Evolutionary conservation across 1,140 invertebrate genomes (phyloP).

Genomic region (Bombyx mandarina): DNA sequence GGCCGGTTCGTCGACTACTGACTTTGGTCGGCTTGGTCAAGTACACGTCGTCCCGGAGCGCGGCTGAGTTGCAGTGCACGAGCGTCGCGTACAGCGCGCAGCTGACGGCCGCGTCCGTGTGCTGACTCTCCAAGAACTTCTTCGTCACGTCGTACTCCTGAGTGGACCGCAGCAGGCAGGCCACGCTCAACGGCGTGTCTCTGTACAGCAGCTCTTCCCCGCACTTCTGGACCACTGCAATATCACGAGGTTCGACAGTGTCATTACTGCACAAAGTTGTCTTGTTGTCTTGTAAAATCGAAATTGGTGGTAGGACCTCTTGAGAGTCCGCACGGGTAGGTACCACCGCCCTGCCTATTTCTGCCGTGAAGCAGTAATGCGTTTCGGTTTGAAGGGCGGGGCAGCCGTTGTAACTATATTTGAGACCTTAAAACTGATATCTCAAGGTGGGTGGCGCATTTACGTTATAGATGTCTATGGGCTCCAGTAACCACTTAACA

Average conservation of each 20-base stretch:
- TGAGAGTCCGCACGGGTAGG: too few relatives aligned
- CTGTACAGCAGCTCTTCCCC: constrained; percentile 35
- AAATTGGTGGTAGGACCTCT: too few relatives aligned
- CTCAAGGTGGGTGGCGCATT: too few relatives aligned
- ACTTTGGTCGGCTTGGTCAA: constrained; percentile 21
- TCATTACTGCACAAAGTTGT: neutral
- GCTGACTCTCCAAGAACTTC: constrained; percentile 1
- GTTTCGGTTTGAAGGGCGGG: too few relatives aligned
- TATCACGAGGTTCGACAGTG: neutral
- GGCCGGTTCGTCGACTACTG: too few relatives aligned
- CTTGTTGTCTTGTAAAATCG: neutral
- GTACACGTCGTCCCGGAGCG: constrained; percentile 34
- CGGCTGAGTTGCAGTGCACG: constrained; percentile 30
- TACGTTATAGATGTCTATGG: too few relatives aligned
- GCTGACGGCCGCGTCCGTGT: constrained; percentile 13
- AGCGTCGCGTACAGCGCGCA: constrained; percentile 36
- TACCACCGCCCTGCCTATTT: too few relatives aligned
- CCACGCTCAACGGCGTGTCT: constrained; percentile 40
- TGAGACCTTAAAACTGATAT: too few relatives aligned
- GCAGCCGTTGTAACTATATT: too few relatives aligned
- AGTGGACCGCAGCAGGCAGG: constrained; percentile 28
- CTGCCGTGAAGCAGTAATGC: too few relatives aligned
- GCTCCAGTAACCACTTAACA: too few relatives aligned
- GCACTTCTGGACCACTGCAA: constrained; percentile 34
- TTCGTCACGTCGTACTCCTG: constrained; percentile 2